A percentile compares a stretch with the other conserved stretches of the same genome.
Evolutionary conservation across 2,888 invertebrate genomes (phyloP).

Genomic region (Fragum fragum): DNA sequence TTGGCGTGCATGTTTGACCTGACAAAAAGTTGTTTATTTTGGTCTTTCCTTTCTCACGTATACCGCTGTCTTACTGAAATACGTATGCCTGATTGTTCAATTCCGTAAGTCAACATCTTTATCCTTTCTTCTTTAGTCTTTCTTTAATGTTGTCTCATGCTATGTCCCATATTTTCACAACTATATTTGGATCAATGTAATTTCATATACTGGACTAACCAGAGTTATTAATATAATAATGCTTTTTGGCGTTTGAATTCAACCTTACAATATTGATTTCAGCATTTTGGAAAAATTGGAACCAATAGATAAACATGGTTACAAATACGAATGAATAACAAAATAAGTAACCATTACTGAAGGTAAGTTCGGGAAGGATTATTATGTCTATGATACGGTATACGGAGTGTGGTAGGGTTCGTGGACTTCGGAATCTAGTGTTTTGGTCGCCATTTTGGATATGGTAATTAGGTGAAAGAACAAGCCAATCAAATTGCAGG

Average conservation of each 20-base stretch:
- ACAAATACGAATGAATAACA: slow-evolving; percentile 58
- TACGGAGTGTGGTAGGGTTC: slow-evolving; percentile 73
- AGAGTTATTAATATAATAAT: not conserved
- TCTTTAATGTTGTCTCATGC: no score
- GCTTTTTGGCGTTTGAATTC: not conserved
- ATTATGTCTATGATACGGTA: slow-evolving; percentile 69
- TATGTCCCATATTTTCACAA: not conserved
- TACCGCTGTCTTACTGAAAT: no score
- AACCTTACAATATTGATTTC: slow-evolving; percentile 60
- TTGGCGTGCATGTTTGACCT: no score
- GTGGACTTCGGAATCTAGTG: slow-evolving; percentile 61
- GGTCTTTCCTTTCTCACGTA: no score
- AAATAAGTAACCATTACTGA: slow-evolving; percentile 53
- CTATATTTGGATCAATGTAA: not conserved
- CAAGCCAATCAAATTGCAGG: slow-evolving; percentile 78
- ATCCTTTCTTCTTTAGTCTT: no score
- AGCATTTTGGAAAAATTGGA: slow-evolving; percentile 58
- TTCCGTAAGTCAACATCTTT: no score
- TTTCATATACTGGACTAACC: not conserved
- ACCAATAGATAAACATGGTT: slow-evolving; percentile 52
- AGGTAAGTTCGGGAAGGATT: slow-evolving; percentile 74
- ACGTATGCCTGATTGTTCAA: no score
- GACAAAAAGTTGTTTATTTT: no score
- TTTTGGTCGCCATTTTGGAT: slow-evolving; percentile 76
- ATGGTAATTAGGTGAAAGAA: slow-evolving; percentile 74